Base-by-base conservation (phyloP, 2,888 invertebrate genomes). In the Pegoplata infirma region DNA sequence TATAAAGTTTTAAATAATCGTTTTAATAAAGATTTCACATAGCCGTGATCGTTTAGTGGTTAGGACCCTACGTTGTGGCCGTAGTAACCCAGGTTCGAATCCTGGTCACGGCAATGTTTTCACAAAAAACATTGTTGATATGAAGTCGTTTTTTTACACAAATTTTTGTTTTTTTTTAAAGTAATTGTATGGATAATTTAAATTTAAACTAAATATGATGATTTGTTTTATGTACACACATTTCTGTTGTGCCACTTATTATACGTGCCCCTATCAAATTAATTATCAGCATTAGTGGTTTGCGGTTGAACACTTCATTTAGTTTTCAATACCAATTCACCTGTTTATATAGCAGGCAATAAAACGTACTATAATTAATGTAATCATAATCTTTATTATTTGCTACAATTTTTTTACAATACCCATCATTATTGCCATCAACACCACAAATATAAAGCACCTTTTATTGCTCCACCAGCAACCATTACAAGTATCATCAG, bases 21-120 rank as follows among this genome's bases (percentile, higher is more conserved):
- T 17, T 55, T 4, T n/a, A n/a, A n/a, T n/a, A n/a, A 17, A 21
- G 58, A 25, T 53, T 69, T 69, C 61, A 61, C 58, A 36, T 83
- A 88, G 88, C 88, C 88, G 88, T 87, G 88, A 87, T 87, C 87
- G 87, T 87, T 88, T 87, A 87, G 87, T 88, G 87, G 87, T 87
- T 88, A 88, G 88, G 88, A 88, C 88, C 88, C 88, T 84, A 88
- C 88, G 88, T 88, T 88, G 88, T 88, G 88, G 88, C 88, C 88
- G 88, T 88, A 84, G 88, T 88, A 88, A 88, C 88, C 88, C 88
- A 88, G 88, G 88, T 88, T 88, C 88, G 88, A 88, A 88, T 88
- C 88, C 88, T 88, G 88, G 88, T 88, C 83, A 83, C 83, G 82
- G 83, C 82, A 84, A 40, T 40, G 36, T 40, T 40, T 40, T 3